Base-by-base conservation (phyloP, 2,113 vertebrate species). In the Empidonax alnorum region DNA sequence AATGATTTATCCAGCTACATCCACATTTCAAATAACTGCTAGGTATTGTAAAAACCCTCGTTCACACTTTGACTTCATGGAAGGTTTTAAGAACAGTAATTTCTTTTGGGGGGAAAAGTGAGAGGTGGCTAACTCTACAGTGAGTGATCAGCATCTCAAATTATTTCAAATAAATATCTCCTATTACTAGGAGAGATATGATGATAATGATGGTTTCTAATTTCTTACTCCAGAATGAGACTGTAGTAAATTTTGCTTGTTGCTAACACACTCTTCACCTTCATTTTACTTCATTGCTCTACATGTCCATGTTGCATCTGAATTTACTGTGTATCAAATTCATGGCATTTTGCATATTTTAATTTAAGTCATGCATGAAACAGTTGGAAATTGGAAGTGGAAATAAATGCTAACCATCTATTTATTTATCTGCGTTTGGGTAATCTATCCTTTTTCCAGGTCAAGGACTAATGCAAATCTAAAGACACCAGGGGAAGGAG, bases 331-430 rank as follows among this genome's bases (percentile, higher is more conserved):
- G 13, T 28, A 49, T 73, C 6, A 78, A 77, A 72, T 46, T 42
- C 1, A 46, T 37, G 8, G 3, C 1, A 23, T 42, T 82, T 72
- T 68, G 18, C 3, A 0, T n/a, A 39, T 12, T 2, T 39, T 77
- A 56, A 44, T 19, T 3, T 35, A 71, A 65, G 4, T 65, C 77
- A 74, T 5, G 1, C 6, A 46, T 42, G 6, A 89, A 91, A 7
- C 4, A 56, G 41, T 8, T 33, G 35, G 10, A 37, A 18, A 37
- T 37, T 25, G 6, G 18, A 50, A 58, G 25, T 37, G 17, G 12
- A 68, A 53, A 59, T 33, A 77, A 95, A 28, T 8, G 4, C 4
- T n/a, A 55, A 59, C 0, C 4, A 53, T 39, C 31, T 63, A 19
- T 52, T 87, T 52, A n/a, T 39, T 11, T 42, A 25, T 46, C 12